Evolutionary conservation across 2,888 invertebrate species (phyloP).

Genomic region (Mesorhabditis sp.): DNA sequence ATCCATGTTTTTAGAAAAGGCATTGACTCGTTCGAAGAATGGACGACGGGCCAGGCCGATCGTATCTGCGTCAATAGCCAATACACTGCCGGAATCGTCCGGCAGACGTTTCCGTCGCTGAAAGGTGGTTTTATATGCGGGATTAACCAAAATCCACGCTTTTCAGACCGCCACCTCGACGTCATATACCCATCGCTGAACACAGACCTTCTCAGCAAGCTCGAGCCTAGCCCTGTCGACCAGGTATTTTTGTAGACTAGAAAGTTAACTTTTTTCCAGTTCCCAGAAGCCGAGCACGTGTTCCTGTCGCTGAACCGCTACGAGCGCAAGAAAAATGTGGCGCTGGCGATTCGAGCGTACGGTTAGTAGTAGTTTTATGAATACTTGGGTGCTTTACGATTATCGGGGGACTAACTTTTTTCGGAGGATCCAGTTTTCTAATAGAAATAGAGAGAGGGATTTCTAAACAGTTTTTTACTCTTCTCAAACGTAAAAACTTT

Average conservation of each 20-base stretch:
- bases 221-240: slow-evolving; percentile 7
- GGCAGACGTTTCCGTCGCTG: slow-evolving; percentile 38
- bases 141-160: slow-evolving; percentile 9
- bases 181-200: slow-evolving; percentile 92
- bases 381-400: too few relatives aligned
- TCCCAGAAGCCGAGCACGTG: slow-evolving; percentile 60
- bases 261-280: slow-evolving; percentile 11
- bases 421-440: too few relatives aligned
- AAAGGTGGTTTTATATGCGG: slow-evolving; percentile 1
- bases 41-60: slow-evolving; percentile 80
- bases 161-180: slow-evolving; percentile 71
- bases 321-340: slow-evolving; percentile 92
- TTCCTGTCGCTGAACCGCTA: slow-evolving; percentile 93
- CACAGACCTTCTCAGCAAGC: slow-evolving; percentile 65
- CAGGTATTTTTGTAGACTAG: background rate
- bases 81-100: slow-evolving; percentile 70
- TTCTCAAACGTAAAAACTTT: too few relatives aligned
- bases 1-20: slow-evolving; percentile 63
- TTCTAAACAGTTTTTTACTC: too few relatives aligned
- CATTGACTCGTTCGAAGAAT: slow-evolving; percentile 84
- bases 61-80: slow-evolving; percentile 88
- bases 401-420: too few relatives aligned
- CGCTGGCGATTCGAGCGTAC: slow-evolving; percentile 78
- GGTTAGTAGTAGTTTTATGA: slow-evolving; percentile 60
- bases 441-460: too few relatives aligned